A percentile compares a stretch with the other conserved stretches of the same genome.
Conservation (phyloP, 2,797 vertebrate species). For the Oophaga sylvatica region DNA sequence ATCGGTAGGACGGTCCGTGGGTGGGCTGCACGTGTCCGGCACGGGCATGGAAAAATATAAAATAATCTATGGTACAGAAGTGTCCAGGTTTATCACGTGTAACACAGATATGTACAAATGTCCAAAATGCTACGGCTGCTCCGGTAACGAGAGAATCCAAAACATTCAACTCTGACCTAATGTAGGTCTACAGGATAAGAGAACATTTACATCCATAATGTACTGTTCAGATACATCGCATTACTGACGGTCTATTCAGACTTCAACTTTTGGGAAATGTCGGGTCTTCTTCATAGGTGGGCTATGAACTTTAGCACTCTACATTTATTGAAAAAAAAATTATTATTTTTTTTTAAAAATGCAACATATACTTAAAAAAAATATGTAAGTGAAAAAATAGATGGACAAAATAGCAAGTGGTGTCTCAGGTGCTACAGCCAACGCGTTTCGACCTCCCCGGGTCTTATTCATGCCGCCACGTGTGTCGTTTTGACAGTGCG, state of each 20-base stretch:
- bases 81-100: constrained; percentile 73
- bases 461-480: too few relatives aligned
- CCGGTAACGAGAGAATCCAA: constrained; percentile 56
- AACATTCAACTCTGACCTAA: constrained; percentile 72
- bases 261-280: neutral
- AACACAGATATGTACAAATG: constrained; percentile 73
- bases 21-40: constrained; percentile 74
- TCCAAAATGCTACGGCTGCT: constrained; percentile 68
- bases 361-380: too few relatives aligned
- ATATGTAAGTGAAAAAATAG: too few relatives aligned
- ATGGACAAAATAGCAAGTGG: too few relatives aligned
- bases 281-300: neutral
- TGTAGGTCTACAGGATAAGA: constrained; percentile 73
- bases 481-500: too few relatives aligned
- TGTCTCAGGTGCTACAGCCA: too few relatives aligned
- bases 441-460: too few relatives aligned
- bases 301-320: neutral
- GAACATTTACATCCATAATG: constrained; percentile 68
- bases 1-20: constrained; percentile 69
- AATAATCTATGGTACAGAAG: constrained; percentile 76
- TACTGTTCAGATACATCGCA: neutral
- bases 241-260: neutral
- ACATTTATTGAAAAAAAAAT: too few relatives aligned
- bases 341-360: too few relatives aligned
- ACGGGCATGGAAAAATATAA: constrained; percentile 77